These are phyloP conservation scores for Pachydiplax longipennis DNA, from an alignment of 2,888 invertebrate species.

Conservation along the genomic window DNA sequence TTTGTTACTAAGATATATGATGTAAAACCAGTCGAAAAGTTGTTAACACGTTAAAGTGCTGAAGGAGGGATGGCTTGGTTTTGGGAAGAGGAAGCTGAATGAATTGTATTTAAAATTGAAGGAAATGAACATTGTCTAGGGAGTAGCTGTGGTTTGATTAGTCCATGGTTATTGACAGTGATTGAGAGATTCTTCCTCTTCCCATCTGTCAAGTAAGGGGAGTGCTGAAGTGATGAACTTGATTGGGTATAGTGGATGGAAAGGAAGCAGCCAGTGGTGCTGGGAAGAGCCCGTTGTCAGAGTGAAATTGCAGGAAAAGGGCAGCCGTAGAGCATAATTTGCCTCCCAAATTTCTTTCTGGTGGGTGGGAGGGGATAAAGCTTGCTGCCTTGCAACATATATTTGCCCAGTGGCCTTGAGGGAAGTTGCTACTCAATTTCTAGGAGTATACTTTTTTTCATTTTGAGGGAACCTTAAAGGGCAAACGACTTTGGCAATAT, in stretches of 20 bases:
- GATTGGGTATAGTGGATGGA: conserved; percentile 41
- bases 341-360: neutral
- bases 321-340: conserved; percentile 4
- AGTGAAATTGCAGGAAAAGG: conserved; percentile 33
- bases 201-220: conserved; percentile 32
- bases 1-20: conserved; percentile 50
- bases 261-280: conserved; percentile 36
- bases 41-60: conserved; percentile 35
- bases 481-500: conserved; percentile 41
- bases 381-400: conserved; percentile 22
- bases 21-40: conserved; percentile 44
- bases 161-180: conserved; percentile 26
- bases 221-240: conserved; percentile 33
- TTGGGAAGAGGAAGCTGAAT: conserved; percentile 11
- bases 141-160: conserved; percentile 5
- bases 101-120: conserved; percentile 2
- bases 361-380: conserved; percentile 26
- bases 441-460: conserved; percentile 33
- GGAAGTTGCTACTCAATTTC: conserved; percentile 42
- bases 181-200: conserved; percentile 30
- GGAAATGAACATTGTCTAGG: conserved; percentile 34
- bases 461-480: conserved; percentile 35
- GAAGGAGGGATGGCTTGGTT: conserved; percentile 24
- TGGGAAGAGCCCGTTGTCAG: conserved; percentile 41
- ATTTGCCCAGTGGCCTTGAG: conserved; percentile 45